These are phyloP conservation scores for Eriocheir sinensis DNA, from an alignment of 1,140 invertebrate genomes.

Conservation along the genomic window DNA sequence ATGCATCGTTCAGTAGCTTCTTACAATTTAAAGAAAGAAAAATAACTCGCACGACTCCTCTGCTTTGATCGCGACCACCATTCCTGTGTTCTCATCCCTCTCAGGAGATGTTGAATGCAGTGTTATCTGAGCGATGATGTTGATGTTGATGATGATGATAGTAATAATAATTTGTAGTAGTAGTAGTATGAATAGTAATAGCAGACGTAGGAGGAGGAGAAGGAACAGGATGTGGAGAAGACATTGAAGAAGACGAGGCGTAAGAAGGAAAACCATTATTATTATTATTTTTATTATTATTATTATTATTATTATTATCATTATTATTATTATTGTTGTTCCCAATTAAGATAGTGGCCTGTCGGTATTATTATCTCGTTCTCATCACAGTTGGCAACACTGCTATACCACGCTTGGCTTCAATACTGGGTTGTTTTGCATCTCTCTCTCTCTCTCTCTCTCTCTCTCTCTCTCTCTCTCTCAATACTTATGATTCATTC, in stretches of 20 bases:
- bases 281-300: neutral
- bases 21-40: no score
- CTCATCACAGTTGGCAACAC: neutral
- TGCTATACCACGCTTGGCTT: neutral
- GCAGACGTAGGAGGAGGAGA: neutral
- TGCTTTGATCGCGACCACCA: neutral
- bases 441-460: neutral
- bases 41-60: no score
- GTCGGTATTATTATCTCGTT: neutral
- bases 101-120: no score
- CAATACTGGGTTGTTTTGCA: neutral
- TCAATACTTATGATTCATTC: no score
- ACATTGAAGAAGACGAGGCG: no score
- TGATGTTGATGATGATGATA: neutral
- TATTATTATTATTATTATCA: neutral
- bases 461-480: slow-evolving; percentile 7
- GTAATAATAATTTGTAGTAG: neutral
- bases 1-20: neutral
- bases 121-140: neutral
- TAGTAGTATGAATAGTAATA: neutral
- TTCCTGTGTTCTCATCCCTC: neutral
- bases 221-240: no score
- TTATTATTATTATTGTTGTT: neutral
- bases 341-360: neutral
- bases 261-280: no score